Evolutionary conservation across 1,140 invertebrate genomes (phyloP), one percentile per base, ranked within the genome.

Genomic region (Dreissena polymorpha): DNA sequence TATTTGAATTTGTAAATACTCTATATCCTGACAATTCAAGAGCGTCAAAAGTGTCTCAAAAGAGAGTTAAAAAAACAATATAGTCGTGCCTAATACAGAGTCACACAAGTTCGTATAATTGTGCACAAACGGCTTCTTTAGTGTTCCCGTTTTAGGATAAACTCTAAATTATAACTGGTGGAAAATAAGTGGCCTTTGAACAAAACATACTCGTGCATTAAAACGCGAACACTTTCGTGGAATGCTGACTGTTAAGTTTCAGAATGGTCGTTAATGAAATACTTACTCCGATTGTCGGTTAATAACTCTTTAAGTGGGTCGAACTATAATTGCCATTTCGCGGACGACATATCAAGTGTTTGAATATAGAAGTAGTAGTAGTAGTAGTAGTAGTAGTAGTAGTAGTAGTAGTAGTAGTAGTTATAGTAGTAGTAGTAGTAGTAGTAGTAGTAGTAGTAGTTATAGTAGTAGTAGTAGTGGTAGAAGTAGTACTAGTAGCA

Each of bases 321-420:
- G 53, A 12, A 25, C 25, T 55, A 25, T 14, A 49, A n/a, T 13
- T 3, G 71, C 29, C 50, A 23, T 53, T 18, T 14, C 5, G 16
- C 21, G 27, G 55, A 50, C 13, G n/a, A 25, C 18, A 5, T 2
- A 39, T 72, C 16, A 13, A 29, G 16, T 29, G 51, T 53, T 50
- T 74, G 10, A 50, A 57, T 27, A 27, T 74, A 23, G 72, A 25
- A 16, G 72, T 53, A 12, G 14, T 21, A 6, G 72, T 75, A n/a
- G 72, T 10, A 60, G 51, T 29, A 23, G 51, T 60, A 60, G 55
- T 23, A 14, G 72, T 60, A 60, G 53, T 60, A 23, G n/a, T 27
- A 8, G 21, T 13, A 57, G 53, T 25, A 51, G 71, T 29, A 57
- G 25, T 75, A 29, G 7, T 53, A 23, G 0, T 0, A 14, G 49